Evolutionary conservation across 1,140 invertebrate species (phyloP).

Genomic region (Lucilia cuprina): DNA sequence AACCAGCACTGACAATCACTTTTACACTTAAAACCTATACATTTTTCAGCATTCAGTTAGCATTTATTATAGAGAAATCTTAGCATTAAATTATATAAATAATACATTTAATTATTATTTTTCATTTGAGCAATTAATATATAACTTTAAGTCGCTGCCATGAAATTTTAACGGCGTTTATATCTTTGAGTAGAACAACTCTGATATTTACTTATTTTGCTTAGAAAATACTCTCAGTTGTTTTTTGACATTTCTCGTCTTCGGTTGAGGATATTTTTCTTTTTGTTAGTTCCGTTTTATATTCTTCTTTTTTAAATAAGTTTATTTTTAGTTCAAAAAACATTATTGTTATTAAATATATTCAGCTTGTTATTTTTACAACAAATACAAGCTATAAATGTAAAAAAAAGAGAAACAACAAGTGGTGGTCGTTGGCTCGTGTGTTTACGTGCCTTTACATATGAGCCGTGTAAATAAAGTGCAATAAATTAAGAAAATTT

Average conservation of each 20-base stretch:
- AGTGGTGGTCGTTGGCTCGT: conserved; percentile 19
- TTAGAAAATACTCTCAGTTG: neutral
- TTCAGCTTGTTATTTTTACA: neutral
- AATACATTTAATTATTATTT: too few relatives aligned
- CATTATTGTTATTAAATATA: too few relatives aligned
- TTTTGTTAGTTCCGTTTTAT: neutral
- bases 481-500: conserved; percentile 5
- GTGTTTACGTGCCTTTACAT: neutral
- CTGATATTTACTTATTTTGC: too few relatives aligned
- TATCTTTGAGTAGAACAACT: too few relatives aligned
- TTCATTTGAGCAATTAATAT: too few relatives aligned
- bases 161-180: too few relatives aligned
- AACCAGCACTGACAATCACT: too few relatives aligned
- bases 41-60: too few relatives aligned
- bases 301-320: neutral
- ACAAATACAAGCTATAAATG: neutral
- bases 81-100: too few relatives aligned
- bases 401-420: conserved; percentile 5
- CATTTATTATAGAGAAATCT: too few relatives aligned
- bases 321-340: neutral
- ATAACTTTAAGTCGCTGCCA: too few relatives aligned
- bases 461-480: neutral
- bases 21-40: too few relatives aligned
- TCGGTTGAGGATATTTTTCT: neutral
- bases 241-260: neutral